These are phyloP conservation scores for Agelaius tricolor DNA, from an alignment of 2,113 vertebrate species.

Conservation along the genomic window DNA sequence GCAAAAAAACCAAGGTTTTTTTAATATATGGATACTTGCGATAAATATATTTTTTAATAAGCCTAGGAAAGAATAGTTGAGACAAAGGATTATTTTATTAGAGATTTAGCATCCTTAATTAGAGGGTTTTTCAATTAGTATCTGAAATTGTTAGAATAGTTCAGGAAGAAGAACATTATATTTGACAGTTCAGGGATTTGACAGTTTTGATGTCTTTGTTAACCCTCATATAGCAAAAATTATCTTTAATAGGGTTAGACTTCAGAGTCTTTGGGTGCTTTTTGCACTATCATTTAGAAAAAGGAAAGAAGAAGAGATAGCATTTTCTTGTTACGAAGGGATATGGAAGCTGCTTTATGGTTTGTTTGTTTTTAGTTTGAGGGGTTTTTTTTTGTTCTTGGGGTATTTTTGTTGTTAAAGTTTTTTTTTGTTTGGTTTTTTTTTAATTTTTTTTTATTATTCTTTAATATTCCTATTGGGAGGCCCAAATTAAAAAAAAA, in stretches of 20 bases:
- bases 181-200: not conserved
- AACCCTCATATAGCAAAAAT: not conserved
- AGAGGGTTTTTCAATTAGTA: not conserved
- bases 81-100: not conserved
- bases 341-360: not conserved
- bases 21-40: not conserved
- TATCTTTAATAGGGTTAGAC: not conserved
- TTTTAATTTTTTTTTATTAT: not conserved
- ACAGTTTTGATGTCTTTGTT: not conserved
- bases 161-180: not conserved
- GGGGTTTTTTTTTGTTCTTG: accelerated
- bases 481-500: too few relatives aligned
- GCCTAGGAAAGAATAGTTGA: not conserved
- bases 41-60: not conserved
- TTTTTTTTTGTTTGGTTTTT: accelerated
- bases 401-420: too few relatives aligned
- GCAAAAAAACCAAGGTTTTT: too few relatives aligned
- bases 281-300: not conserved
- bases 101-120: not conserved
- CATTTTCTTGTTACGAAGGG: not conserved
- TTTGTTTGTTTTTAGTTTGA: not conserved
- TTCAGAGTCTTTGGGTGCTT: not conserved
- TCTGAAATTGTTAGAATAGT: not conserved
- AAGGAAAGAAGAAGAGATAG: not conserved
- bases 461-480: not conserved